phyloP scores from a whole-genome alignment of 30 jellyfish, hydroid and myxozoan genomes.

The Hydra vulgaris region DNA sequence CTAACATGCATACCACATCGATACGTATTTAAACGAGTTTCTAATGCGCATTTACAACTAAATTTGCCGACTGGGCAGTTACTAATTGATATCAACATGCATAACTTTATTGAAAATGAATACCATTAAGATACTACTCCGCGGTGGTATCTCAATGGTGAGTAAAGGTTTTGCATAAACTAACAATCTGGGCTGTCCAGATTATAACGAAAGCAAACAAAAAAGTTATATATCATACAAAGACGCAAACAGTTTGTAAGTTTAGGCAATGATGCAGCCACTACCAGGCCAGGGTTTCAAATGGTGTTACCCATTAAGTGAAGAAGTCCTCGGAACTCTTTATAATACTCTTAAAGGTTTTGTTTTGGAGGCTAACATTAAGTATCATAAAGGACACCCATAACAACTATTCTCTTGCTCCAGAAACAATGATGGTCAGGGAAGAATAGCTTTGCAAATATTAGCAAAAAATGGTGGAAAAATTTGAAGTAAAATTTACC shows the following conservation, averaged over 20 bases:
- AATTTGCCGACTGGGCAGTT: too few relatives aligned
- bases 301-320: background rate
- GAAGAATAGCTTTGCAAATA: background rate
- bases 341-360: background rate
- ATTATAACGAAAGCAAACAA: background rate
- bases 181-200: background rate
- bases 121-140: background rate
- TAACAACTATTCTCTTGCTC: background rate
- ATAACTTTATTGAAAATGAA: background rate
- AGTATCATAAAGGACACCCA: background rate
- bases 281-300: background rate
- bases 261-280: background rate
- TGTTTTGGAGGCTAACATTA: background rate
- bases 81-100: background rate
- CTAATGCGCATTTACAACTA: too few relatives aligned
- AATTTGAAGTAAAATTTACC: background rate
- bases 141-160: background rate
- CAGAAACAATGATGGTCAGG: background rate
- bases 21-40: too few relatives aligned
- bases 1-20: too few relatives aligned
- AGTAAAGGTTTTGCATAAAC: background rate
- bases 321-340: background rate
- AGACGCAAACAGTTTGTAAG: background rate
- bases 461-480: background rate
- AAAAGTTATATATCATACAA: too few relatives aligned